A percentile compares a stretch with the other conserved stretches of the same genome.
Evolutionary conservation across 2,888 invertebrate genomes (phyloP).

Genomic region (Drosophila nr. medialis): DNA sequence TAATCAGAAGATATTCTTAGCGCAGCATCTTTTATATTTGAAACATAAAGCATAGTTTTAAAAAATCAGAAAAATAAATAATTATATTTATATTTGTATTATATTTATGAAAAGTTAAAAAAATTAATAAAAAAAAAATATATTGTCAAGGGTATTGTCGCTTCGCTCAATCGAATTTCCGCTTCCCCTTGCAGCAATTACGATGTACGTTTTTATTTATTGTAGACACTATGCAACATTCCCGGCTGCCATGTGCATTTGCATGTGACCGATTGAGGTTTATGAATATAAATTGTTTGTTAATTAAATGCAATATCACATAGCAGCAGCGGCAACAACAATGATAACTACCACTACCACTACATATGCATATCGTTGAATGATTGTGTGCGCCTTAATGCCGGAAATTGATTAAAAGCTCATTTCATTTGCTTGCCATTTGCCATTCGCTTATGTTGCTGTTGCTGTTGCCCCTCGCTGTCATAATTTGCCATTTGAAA

Average conservation of each 20-base stretch:
- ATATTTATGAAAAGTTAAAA: neutral
- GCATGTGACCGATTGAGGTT: constrained; percentile 75
- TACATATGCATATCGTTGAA: constrained; percentile 38
- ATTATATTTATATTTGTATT: neutral
- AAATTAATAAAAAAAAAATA: neutral
- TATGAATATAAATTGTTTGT: constrained; percentile 81
- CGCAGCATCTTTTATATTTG: neutral
- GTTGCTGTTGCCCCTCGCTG: constrained; percentile 40
- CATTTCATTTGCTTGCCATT: constrained; percentile 66
- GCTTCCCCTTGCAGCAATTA: constrained; percentile 9
- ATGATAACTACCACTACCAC: constrained; percentile 18
- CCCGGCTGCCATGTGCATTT: constrained; percentile 60
- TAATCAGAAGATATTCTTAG: neutral
- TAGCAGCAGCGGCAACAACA: constrained; percentile 28
- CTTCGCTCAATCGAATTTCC: neutral
- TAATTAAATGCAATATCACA: constrained; percentile 76
- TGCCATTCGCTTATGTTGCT: constrained; percentile 26
- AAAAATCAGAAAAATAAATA: neutral
- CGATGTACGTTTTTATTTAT: constrained; percentile 21
- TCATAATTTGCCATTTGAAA: constrained; percentile 74
- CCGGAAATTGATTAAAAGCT: constrained; percentile 80
- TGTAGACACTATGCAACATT: constrained; percentile 34
- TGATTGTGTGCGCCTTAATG: constrained; percentile 67
- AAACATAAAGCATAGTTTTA: neutral
- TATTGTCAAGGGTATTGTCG: constrained; percentile 15